A percentile compares a stretch with the other conserved stretches of the same genome.
Evolutionary conservation across 2,888 invertebrate genomes (phyloP).

Genomic region (Amiota communis): DNA sequence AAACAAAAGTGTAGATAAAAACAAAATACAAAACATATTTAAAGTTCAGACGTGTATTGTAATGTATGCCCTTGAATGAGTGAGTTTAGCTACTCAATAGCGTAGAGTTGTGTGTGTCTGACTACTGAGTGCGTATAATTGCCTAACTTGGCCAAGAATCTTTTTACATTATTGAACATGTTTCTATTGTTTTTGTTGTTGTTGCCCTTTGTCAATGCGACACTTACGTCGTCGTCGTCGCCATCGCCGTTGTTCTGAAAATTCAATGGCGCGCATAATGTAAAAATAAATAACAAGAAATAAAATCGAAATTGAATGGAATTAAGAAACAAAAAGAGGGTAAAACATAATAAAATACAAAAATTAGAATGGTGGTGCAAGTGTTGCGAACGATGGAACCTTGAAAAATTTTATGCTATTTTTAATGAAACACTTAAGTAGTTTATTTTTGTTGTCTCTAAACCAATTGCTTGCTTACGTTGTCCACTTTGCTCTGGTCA

Average conservation of each 20-base stretch:
- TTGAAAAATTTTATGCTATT: conserved; percentile 47
- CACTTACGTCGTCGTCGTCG: conserved; percentile 5
- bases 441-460: conserved; percentile 36
- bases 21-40: background rate
- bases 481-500: background rate
- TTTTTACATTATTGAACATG: conserved; percentile 5
- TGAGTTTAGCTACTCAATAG: no score
- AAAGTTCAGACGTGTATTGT: no score
- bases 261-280: conserved; percentile 22
- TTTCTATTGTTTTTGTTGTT: background rate
- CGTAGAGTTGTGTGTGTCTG: background rate
- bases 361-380: background rate
- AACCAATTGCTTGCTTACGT: conserved; percentile 8
- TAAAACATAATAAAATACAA: background rate
- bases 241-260: conserved; percentile 3
- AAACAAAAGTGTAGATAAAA: conserved; percentile 8
- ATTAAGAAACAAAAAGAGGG: no score
- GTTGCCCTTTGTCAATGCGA: background rate
- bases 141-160: conserved; percentile 18
- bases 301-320: background rate
- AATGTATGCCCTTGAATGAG: background rate
- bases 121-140: background rate
- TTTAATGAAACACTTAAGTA: conserved; percentile 52
- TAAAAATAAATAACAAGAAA: conserved; percentile 7
- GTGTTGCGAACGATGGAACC: conserved; percentile 13